Conservation (phyloP, 2,888 invertebrate genomes). For the Pterostichus niger region DNA sequence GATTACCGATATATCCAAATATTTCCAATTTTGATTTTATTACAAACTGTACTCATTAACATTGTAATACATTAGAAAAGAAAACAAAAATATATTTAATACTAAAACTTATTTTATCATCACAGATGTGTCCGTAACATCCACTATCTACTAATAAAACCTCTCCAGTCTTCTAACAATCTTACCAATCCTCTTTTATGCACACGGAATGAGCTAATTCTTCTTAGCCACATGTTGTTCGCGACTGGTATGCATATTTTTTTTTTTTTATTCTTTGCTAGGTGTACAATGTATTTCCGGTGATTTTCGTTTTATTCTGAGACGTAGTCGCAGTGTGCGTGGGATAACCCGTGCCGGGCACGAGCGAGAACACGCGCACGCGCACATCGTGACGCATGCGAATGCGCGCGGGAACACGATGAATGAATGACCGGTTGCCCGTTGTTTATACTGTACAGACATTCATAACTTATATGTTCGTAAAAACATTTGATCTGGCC, state of each 20-base stretch:
- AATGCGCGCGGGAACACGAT: not conserved
- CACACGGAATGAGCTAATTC: slow-evolving; percentile 7
- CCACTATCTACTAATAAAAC: no score
- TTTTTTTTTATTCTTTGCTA: slow-evolving; percentile 39
- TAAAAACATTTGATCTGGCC: slow-evolving; percentile 13
- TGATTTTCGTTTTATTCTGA: slow-evolving; percentile 73
- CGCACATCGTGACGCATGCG: not conserved
- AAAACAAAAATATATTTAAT: no score
- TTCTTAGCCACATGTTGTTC: slow-evolving; percentile 42
- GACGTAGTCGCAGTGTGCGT: slow-evolving; percentile 69
- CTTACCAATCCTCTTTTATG: slow-evolving; percentile 12
- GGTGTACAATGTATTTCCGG: slow-evolving; percentile 72
- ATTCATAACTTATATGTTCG: slow-evolving; percentile 10
- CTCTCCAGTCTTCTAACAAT: not conserved
- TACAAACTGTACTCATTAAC: no score
- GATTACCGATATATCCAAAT: no score
- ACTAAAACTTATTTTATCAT: no score
- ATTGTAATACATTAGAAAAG: no score
- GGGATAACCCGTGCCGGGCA: slow-evolving; percentile 73
- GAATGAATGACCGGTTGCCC: slow-evolving; percentile 36
- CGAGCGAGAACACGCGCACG: slow-evolving; percentile 69
- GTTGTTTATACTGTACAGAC: slow-evolving; percentile 9
- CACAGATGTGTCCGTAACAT: not conserved
- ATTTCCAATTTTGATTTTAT: no score
- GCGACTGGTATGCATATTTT: slow-evolving; percentile 9